phyloP scores from a whole-genome alignment of 2,888 invertebrate species.

The Cataglyphis livida region DNA sequence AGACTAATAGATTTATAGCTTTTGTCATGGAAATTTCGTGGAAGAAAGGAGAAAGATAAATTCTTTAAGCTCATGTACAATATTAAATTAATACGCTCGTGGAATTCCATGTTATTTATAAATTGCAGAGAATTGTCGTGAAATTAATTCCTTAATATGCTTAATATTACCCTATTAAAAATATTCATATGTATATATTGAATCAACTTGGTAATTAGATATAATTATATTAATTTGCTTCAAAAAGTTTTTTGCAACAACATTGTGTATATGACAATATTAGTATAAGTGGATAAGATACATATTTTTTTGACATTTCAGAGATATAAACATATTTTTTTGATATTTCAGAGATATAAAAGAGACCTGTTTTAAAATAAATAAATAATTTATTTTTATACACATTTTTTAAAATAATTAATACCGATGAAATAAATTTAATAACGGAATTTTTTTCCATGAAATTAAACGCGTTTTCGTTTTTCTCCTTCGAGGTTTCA shows the following conservation, averaged over 20 bases:
- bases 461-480: slow-evolving; percentile 34
- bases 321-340: neutral
- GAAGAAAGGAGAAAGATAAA: neutral
- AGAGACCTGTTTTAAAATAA: slow-evolving; percentile 19
- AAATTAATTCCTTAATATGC: neutral
- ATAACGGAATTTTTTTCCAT: neutral
- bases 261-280: neutral
- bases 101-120: neutral
- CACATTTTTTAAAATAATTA: neutral
- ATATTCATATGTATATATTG: neutral
- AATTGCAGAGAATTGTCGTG: neutral
- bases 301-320: neutral
- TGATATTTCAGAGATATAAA: neutral
- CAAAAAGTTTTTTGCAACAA: neutral
- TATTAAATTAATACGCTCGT: neutral
- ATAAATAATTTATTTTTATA: slow-evolving; percentile 25
- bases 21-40: neutral
- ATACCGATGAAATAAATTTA: slow-evolving; percentile 3
- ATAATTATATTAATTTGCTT: neutral
- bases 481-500: slow-evolving; percentile 6
- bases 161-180: neutral
- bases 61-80: neutral
- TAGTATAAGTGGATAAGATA: neutral
- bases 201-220: neutral
- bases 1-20: slow-evolving; percentile 36